These are phyloP conservation scores for Podarcis siculus DNA, from an alignment of 2,797 vertebrate species.

Conservation along the genomic window DNA sequence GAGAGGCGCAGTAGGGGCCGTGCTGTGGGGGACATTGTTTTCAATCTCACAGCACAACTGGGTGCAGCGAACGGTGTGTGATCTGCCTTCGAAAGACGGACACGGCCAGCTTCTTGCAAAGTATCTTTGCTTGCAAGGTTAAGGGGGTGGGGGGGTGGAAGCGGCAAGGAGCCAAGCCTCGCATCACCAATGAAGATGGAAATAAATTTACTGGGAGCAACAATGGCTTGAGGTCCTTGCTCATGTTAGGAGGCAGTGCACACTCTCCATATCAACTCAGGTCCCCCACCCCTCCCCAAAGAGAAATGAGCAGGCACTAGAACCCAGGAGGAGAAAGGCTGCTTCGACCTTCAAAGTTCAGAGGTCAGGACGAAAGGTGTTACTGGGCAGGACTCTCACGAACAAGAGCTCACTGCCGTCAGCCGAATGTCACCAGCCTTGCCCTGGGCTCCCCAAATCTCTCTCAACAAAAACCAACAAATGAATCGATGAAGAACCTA, in stretches of 20 bases:
- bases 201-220: background rate
- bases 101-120: background rate
- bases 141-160: background rate
- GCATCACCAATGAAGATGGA: background rate
- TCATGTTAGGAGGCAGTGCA: rapidly evolving
- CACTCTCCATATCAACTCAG: too few species aligned
- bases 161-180: background rate
- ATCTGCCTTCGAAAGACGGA: conserved; percentile 61
- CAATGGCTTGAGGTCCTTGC: background rate
- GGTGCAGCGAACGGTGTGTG: conserved; percentile 58
- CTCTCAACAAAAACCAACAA: too few species aligned
- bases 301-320: background rate
- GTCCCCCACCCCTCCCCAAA: background rate
- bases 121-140: conserved; percentile 11
- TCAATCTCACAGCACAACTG: conserved; percentile 75
- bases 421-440: too few species aligned
- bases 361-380: too few species aligned
- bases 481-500: too few species aligned
- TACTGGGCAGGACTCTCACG: too few species aligned
- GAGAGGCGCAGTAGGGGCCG: conserved; percentile 61
- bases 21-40: conserved; percentile 72
- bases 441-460: too few species aligned
- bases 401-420: too few species aligned
- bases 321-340: background rate
- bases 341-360: background rate